A percentile compares a stretch with the other conserved stretches of the same genome.
phyloP scores from a whole-genome alignment of 2,113 vertebrate species.

The Okapia johnstoni region DNA sequence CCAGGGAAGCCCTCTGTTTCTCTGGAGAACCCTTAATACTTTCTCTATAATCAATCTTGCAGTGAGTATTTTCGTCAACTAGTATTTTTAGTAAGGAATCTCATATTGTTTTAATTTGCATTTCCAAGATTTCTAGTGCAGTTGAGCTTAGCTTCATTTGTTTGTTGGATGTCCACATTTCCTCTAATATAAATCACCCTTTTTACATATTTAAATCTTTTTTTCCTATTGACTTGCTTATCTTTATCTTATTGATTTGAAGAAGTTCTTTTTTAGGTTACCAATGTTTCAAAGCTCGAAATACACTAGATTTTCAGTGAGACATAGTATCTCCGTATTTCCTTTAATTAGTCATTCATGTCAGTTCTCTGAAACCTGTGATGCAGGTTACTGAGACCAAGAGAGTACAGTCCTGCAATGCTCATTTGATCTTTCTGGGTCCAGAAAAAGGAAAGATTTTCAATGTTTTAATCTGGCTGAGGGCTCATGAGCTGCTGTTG shows the following conservation, averaged over 20 bases:
- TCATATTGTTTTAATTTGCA: not conserved
- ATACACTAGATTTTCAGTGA: not conserved
- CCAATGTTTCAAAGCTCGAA: not conserved
- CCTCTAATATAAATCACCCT: not conserved
- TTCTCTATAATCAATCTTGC: not conserved
- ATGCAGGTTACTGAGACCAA: not conserved
- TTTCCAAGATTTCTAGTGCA: not conserved
- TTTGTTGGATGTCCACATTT: not conserved
- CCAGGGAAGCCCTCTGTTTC: not conserved
- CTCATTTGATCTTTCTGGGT: not conserved
- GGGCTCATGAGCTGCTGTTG: not conserved
- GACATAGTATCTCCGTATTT: not conserved
- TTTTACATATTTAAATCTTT: not conserved
- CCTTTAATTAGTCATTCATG: not conserved
- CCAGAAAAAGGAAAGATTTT: not conserved
- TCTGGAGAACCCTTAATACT: not conserved
- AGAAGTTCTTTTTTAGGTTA: not conserved
- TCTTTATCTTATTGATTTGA: not conserved
- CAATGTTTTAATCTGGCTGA: not conserved
- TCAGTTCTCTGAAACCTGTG: not conserved
- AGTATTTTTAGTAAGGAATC: not conserved
- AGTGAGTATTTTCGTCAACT: not conserved
- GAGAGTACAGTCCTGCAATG: not conserved
- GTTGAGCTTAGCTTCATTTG: not conserved
- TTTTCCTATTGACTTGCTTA: not conserved